A percentile compares a stretch with the other conserved stretches of the same genome.
Conservation (phyloP, 2,888 invertebrate species). For the Pocota personata region DNA sequence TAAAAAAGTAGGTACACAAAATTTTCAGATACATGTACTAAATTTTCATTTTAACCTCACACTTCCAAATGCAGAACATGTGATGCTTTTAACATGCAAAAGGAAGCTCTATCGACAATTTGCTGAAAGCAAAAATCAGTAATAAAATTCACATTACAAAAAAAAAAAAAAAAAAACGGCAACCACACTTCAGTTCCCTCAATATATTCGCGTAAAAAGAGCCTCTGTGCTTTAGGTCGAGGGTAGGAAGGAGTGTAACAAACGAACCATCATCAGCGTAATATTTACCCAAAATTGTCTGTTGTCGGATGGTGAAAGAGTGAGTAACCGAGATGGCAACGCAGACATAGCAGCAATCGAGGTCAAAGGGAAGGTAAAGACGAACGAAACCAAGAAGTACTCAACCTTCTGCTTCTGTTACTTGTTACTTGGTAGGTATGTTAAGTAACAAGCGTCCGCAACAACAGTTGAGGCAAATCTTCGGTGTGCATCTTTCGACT, state of each 20-base stretch:
- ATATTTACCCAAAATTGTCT: conserved; percentile 53
- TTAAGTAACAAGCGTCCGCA: conserved; percentile 45
- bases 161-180: background rate
- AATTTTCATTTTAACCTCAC: conserved; percentile 13
- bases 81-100: conserved; percentile 13
- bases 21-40: background rate
- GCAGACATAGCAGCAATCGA: conserved; percentile 37
- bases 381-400: background rate
- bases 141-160: conserved; percentile 43
- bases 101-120: conserved; percentile 51
- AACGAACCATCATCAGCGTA: conserved; percentile 50
- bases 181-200: conserved; percentile 36
- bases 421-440: conserved; percentile 32
- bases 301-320: conserved; percentile 27
- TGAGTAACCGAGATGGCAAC: background rate
- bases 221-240: background rate
- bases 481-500: conserved; percentile 39
- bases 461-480: conserved; percentile 31
- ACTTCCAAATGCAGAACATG: conserved; percentile 36
- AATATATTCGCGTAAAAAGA: conserved; percentile 9
- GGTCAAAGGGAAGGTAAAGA: conserved; percentile 40
- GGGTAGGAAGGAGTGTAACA: background rate
- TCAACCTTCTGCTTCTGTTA: conserved; percentile 40
- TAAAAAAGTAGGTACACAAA: background rate
- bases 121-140: conserved; percentile 59